These are phyloP conservation scores for Oryzias celebensis DNA, from an alignment of 2,113 vertebrate species.

Conservation along the genomic window DNA sequence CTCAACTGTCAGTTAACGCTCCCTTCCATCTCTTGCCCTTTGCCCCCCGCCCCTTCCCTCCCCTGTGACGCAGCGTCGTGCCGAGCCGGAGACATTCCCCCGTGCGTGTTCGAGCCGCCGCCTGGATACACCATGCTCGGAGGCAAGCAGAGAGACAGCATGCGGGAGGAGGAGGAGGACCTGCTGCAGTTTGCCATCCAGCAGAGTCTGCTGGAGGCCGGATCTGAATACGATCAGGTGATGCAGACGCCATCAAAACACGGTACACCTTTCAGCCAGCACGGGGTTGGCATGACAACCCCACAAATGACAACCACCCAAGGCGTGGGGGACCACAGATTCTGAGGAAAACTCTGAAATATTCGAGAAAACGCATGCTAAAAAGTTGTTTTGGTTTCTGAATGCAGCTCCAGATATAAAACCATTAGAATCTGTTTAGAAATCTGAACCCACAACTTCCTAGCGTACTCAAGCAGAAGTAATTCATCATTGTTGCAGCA, in stretches of 20 bases:
- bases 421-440: too few species aligned
- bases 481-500: too few species aligned
- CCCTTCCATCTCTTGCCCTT: conserved; percentile 42
- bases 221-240: conserved; percentile 96
- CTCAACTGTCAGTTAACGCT: conserved; percentile 21
- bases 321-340: too few species aligned
- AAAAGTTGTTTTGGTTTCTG: too few species aligned
- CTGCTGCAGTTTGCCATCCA: conserved; percentile 96
- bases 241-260: background rate
- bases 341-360: too few species aligned
- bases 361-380: too few species aligned
- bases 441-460: too few species aligned
- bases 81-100: conserved; percentile 88
- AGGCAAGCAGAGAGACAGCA: conserved; percentile 84
- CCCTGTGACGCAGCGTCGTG: conserved; percentile 81
- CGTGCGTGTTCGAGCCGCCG: conserved; percentile 88
- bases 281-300: too few species aligned
- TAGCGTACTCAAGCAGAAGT: too few species aligned
- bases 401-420: too few species aligned
- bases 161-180: conserved; percentile 89
- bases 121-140: conserved; percentile 91
- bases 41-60: conserved; percentile 4
- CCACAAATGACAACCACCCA: too few species aligned
- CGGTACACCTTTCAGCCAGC: too few species aligned
- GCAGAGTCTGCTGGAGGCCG: conserved; percentile 94